Conservation (phyloP, 2,113 vertebrate species). For the Plotosus lineatus region DNA sequence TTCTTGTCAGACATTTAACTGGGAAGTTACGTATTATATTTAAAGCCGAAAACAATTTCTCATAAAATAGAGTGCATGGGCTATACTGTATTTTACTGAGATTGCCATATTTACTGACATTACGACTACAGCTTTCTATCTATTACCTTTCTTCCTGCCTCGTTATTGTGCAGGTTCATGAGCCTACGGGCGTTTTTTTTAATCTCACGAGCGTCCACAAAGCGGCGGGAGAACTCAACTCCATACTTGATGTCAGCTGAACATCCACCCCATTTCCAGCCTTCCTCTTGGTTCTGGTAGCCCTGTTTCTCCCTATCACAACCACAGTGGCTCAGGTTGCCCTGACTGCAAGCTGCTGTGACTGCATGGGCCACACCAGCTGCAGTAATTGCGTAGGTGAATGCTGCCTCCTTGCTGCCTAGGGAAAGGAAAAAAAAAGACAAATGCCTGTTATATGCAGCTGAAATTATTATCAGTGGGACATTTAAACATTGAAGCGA, state of each 20-base stretch:
- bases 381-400: constrained; percentile 96
- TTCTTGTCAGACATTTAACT: background rate
- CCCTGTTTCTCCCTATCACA: constrained; percentile 98
- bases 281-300: constrained; percentile 93
- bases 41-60: background rate
- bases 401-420: constrained; percentile 97
- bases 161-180: constrained; percentile 99
- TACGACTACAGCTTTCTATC: background rate
- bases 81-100: background rate
- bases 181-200: constrained; percentile 94
- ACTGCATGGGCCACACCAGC: constrained; percentile 94
- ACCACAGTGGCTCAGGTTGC: constrained; percentile 96
- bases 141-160: constrained; percentile 94
- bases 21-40: background rate
- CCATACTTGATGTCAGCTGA: constrained; percentile 96
- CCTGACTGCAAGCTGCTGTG: constrained; percentile 94
- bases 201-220: constrained; percentile 96
- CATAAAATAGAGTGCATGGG: background rate
- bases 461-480: no score
- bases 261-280: constrained; percentile 99
- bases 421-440: constrained; percentile 61
- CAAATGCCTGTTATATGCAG: constrained; percentile 2
- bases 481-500: no score
- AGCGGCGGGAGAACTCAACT: constrained; percentile 94
- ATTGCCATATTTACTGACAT: background rate